Percentiles rank a stretch among this genome's conserved stretches.
Conservation (phyloP, 2,797 vertebrate species). For the Catharus ustulatus region DNA sequence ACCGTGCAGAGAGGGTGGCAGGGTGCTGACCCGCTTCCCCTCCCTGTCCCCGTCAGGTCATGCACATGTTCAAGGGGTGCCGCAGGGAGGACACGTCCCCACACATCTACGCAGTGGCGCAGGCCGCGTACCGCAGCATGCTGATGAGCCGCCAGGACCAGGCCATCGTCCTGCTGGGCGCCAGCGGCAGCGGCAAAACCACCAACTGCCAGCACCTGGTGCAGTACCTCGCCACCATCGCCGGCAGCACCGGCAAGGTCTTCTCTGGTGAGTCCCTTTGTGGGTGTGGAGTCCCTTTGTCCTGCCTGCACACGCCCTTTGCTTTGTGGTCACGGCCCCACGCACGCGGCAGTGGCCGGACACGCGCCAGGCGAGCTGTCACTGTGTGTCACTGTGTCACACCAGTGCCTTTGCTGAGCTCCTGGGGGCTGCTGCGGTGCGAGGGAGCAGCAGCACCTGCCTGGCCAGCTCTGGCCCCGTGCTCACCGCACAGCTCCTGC, state of each 20-base stretch:
- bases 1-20: accelerated
- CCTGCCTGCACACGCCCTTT: accelerated
- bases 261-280: slow-evolving; percentile 86
- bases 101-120: slow-evolving; percentile 93
- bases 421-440: accelerated
- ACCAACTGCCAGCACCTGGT: slow-evolving; percentile 95
- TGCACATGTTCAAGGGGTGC: slow-evolving; percentile 99
- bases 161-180: slow-evolving; percentile 89
- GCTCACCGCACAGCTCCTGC: background rate
- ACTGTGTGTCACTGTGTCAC: background rate
- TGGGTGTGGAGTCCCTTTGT: background rate
- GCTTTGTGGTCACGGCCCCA: background rate
- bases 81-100: slow-evolving; percentile 91
- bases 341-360: accelerated
- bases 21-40: background rate
- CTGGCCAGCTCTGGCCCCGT: accelerated
- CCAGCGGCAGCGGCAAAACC: slow-evolving; percentile 93
- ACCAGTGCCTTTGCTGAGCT: accelerated
- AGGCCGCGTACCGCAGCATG: slow-evolving; percentile 90
- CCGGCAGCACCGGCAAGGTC: slow-evolving; percentile 90
- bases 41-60: slow-evolving; percentile 80
- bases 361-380: background rate
- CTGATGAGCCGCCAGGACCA: slow-evolving; percentile 95
- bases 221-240: slow-evolving; percentile 91
- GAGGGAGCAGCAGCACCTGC: background rate